A percentile compares a stretch with the other conserved stretches of the same genome.
phyloP scores from a whole-genome alignment of 2,113 vertebrate genomes.

The Microtus ochrogaster region DNA sequence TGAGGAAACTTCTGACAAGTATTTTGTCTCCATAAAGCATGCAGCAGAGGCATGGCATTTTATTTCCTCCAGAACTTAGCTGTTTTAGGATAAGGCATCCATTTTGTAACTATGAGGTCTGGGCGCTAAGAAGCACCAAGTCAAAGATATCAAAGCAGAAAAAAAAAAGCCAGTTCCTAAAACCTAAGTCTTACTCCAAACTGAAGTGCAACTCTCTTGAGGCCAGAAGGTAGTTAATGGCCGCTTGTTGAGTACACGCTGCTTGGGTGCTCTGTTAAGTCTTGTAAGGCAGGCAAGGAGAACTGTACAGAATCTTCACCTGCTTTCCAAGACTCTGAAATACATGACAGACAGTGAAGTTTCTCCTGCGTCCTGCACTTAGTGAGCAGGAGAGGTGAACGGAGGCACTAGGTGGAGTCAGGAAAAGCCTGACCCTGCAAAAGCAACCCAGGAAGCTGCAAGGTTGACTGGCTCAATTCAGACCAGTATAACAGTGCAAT shows the following conservation, averaged over 20 bases:
- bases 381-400: neutral
- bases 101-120: neutral
- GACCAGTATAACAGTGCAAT: neutral
- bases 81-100: slow-evolving; percentile 39
- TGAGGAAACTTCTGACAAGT: neutral
- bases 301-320: neutral
- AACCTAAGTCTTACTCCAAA: neutral
- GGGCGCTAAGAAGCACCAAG: neutral
- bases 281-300: neutral
- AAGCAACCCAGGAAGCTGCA: neutral
- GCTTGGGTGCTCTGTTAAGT: neutral
- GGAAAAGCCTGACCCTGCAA: neutral
- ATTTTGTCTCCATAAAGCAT: slow-evolving; percentile 3
- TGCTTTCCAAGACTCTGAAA: slow-evolving; percentile 3
- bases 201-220: neutral
- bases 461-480: neutral
- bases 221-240: neutral
- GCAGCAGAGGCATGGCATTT: neutral
- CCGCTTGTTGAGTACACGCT: neutral
- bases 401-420: neutral
- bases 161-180: neutral
- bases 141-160: neutral
- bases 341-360: neutral
- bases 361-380: neutral
- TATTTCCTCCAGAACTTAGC: slow-evolving; percentile 14